phyloP scores from a whole-genome alignment of 2,888 invertebrate species.

The Aproaerema taeniolella region DNA sequence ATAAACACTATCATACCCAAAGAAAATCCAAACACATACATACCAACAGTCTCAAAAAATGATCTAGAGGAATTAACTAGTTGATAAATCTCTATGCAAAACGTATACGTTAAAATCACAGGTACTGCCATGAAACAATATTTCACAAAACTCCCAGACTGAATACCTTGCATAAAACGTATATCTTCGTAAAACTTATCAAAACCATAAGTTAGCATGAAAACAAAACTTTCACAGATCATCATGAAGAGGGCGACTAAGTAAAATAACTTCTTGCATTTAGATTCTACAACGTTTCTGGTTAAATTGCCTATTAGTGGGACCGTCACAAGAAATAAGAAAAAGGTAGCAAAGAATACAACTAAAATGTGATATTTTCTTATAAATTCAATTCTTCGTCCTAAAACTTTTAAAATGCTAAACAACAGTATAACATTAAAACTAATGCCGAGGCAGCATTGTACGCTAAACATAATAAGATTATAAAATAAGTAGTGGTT shows the following conservation, averaged over 20 bases:
- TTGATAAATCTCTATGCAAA: slow-evolving; percentile 28
- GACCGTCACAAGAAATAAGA: slow-evolving; percentile 39
- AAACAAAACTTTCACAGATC: slow-evolving; percentile 43
- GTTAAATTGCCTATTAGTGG: slow-evolving; percentile 42
- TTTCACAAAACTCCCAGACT: slow-evolving; percentile 46
- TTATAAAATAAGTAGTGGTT: slow-evolving; percentile 37
- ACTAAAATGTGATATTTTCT: slow-evolving; percentile 41
- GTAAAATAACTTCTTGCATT: slow-evolving; percentile 29
- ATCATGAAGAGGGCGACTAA: slow-evolving; percentile 33
- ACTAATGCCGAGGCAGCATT: slow-evolving; percentile 34
- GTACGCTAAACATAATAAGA: slow-evolving; percentile 36
- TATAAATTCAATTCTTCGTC: slow-evolving; percentile 28
- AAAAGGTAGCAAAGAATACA: slow-evolving; percentile 26
- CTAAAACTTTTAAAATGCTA: slow-evolving; percentile 36
- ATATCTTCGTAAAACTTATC: slow-evolving; percentile 59
- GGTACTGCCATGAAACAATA: slow-evolving; percentile 38
- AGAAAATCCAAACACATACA: slow-evolving; percentile 18
- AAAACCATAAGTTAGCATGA: slow-evolving; percentile 56
- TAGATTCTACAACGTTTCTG: slow-evolving; percentile 26
- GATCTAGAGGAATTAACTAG: background rate
- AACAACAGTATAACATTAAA: slow-evolving; percentile 35
- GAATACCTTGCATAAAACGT: slow-evolving; percentile 65
- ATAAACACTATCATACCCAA: slow-evolving; percentile 13
- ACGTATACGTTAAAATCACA: slow-evolving; percentile 33
- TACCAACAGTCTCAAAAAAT: slow-evolving; percentile 20